Conservation (phyloP, 2,113 vertebrate genomes). For the Athene noctua region DNA sequence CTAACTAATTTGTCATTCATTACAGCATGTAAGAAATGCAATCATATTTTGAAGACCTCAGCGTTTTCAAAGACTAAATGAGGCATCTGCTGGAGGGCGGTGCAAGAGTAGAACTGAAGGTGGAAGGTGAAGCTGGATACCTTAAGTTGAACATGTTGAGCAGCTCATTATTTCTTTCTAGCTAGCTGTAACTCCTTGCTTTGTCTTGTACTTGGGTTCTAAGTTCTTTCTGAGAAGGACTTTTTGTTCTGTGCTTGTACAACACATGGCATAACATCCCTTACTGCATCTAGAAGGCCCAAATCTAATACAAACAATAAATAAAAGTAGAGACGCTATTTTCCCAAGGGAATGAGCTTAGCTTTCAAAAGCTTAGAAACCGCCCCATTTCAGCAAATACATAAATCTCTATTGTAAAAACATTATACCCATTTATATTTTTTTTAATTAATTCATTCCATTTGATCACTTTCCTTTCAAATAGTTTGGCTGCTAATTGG, state of each 20-base stretch:
- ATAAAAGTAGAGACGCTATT: background rate
- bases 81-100: background rate
- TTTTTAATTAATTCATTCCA: conserved; percentile 34
- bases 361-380: conserved; percentile 32
- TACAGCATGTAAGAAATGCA: background rate
- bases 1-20: background rate
- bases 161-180: background rate
- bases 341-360: background rate
- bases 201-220: background rate
- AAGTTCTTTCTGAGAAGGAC: background rate
- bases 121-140: background rate
- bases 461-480: conserved; percentile 61
- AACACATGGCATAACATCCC: background rate
- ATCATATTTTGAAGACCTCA: background rate
- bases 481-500: conserved; percentile 42
- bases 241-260: background rate
- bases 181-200: background rate
- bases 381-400: background rate
- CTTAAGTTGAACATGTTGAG: background rate
- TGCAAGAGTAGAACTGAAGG: background rate
- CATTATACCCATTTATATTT: conserved; percentile 24
- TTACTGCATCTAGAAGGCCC: background rate
- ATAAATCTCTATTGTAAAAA: conserved; percentile 27
- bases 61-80: background rate
- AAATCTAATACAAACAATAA: conserved; percentile 21